These are phyloP conservation scores for Brachionus rotundiformis DNA, from an alignment of 1,140 invertebrate genomes.

Conservation along the genomic window DNA sequence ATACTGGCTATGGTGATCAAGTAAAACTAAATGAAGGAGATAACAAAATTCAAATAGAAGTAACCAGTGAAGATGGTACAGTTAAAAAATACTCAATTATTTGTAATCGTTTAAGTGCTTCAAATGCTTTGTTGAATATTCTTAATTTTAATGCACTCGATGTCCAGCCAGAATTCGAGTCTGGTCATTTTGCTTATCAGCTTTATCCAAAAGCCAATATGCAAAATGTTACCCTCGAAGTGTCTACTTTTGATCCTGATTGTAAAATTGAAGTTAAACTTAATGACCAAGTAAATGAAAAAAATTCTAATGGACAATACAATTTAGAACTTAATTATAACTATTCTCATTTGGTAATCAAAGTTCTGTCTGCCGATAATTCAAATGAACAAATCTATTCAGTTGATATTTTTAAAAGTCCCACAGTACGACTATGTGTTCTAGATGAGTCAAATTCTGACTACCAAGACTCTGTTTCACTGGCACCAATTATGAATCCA, in stretches of 20 bases:
- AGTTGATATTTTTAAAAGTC: background rate
- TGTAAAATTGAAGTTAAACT: background rate
- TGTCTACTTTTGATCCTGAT: background rate
- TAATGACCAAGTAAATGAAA: background rate
- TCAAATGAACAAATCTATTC: constrained; percentile 14
- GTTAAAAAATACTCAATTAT: constrained; percentile 31
- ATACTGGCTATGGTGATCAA: constrained; percentile 1
- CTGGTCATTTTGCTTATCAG: constrained; percentile 1
- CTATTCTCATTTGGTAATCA: background rate
- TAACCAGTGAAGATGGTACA: constrained; percentile 47
- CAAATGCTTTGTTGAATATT: background rate
- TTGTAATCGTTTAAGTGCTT: constrained; percentile 21
- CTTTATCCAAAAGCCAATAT: background rate
- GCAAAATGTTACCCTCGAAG: background rate
- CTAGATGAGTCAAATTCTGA: background rate
- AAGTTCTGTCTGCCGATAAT: background rate
- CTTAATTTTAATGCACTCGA: background rate
- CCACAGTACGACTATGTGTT: background rate
- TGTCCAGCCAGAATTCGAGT: constrained; percentile 13
- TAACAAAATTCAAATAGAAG: constrained; percentile 50
- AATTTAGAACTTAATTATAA: background rate
- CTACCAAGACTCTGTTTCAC: background rate
- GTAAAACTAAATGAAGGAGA: constrained; percentile 31
- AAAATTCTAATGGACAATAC: background rate
- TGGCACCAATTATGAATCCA: background rate